These are phyloP conservation scores for Amphiprion clarkii DNA, from an alignment of 2,797 vertebrate species.

Conservation along the genomic window DNA sequence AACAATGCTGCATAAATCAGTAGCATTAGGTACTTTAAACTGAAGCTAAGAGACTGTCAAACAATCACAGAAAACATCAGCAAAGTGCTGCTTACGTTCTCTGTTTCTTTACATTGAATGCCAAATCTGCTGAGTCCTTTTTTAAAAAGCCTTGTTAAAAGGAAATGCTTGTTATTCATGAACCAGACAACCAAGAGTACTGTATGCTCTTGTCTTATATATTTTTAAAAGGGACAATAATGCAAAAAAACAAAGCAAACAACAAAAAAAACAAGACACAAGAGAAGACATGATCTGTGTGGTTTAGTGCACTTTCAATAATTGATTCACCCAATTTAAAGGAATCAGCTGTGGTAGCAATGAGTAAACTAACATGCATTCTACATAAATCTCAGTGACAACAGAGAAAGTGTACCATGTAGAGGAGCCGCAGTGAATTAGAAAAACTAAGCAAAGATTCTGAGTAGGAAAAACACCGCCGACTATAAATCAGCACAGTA, in stretches of 20 bases:
- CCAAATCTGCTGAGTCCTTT: too few species aligned
- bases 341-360: not conserved
- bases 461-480: not conserved
- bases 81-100: too few species aligned
- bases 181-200: not conserved
- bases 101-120: too few species aligned
- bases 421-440: constrained; percentile 32
- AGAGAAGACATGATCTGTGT: not conserved
- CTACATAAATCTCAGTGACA: constrained; percentile 60
- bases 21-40: not conserved
- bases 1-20: not conserved
- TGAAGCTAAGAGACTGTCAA: not conserved
- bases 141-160: constrained; percentile 18
- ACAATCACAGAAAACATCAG: too few species aligned
- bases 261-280: not conserved
- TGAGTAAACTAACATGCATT: constrained; percentile 38
- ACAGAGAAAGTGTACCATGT: constrained; percentile 8
- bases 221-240: too few species aligned
- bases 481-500: constrained; percentile 48
- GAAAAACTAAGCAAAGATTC: constrained; percentile 29
- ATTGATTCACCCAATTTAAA: constrained; percentile 25
- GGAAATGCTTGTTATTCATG: constrained; percentile 29
- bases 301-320: constrained; percentile 13
- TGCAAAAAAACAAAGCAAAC: too few species aligned
- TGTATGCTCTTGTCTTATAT: too few species aligned